Base-by-base conservation (phyloP, 2,797 vertebrate genomes). In the Liparis tanakae region DNA sequence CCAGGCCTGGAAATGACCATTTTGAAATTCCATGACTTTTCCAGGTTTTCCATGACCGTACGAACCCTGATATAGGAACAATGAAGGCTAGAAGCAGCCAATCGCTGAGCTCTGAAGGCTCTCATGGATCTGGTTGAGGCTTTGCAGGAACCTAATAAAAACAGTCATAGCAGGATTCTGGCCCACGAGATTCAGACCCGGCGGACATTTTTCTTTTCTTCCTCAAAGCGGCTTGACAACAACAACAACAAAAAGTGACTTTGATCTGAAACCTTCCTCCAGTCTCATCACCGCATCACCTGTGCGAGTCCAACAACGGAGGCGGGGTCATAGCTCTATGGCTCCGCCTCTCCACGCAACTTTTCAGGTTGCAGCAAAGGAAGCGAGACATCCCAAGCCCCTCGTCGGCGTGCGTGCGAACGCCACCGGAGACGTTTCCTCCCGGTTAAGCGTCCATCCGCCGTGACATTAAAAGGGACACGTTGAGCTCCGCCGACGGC, bases 241-340 rank as follows among this genome's bases (percentile, higher is more conserved):
- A 55, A 37, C 4, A 41, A 41, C 33, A 41, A 37, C 8, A 37
- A 41, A 37, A 69, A 62, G 25, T 55, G 33, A 7, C 66, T 79
- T 62, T 41, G 48, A 60, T 51, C 61, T 56, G 62, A 62, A 68
- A 5, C 54, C 22, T 63, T 25, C 73, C 74, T 86, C 81, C 86
- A 73, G 82, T 84, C 76, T 72, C 57, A 37, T 30, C 37, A 68
- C 80, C 71, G 54, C 43, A 69, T n/a, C 54, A 61, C 78, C 56
- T 58, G 76, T 20, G 20, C 0, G 7, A 71, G 61, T 81, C 67
- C 60, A 41, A 43, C 17, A 67, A 57, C 43, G 36, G 12, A 58
- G 64, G 66, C 25, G 0, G 66, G 0, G 66, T 72, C 43, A 39
- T 51, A 33, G 25, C 53, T 68, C 57, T 70, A 20, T 66, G 74